These are phyloP conservation scores for Penaeus indicus DNA, from an alignment of 1,140 invertebrate species.

Conservation along the genomic window DNA sequence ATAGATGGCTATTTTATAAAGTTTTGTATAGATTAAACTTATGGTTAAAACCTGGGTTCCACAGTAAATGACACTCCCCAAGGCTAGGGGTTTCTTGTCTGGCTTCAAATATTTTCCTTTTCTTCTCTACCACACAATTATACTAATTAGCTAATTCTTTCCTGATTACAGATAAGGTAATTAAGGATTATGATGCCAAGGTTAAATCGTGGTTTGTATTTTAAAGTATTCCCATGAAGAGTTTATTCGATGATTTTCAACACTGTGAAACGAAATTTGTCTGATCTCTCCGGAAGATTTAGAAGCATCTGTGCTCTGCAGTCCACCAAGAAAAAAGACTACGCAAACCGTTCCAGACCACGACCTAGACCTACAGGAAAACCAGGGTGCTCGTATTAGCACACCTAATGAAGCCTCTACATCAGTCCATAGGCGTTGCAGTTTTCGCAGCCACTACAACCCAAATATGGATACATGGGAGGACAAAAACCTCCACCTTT, in stretches of 20 bases:
- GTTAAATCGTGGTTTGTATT: slow-evolving; percentile 68
- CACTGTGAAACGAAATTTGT: slow-evolving; percentile 65
- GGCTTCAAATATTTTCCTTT: too few species aligned
- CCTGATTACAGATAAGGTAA: slow-evolving; percentile 62
- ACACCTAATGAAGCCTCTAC: neutral
- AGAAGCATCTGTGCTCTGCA: slow-evolving; percentile 45
- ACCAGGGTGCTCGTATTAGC: neutral
- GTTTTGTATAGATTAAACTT: too few species aligned
- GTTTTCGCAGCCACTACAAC: slow-evolving; percentile 25
- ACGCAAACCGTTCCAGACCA: slow-evolving; percentile 32
- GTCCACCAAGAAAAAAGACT: slow-evolving; percentile 46
- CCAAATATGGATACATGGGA: slow-evolving; percentile 51
- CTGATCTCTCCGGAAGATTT: slow-evolving; percentile 62
- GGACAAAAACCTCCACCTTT: slow-evolving; percentile 35
- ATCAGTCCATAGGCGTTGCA: slow-evolving; percentile 10
- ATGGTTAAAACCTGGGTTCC: too few species aligned
- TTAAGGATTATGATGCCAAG: slow-evolving; percentile 65
- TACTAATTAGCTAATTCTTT: neutral
- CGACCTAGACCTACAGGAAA: slow-evolving; percentile 39
- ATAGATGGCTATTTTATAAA: too few species aligned
- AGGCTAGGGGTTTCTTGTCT: too few species aligned
- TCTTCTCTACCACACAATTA: too few species aligned
- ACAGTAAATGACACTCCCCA: too few species aligned
- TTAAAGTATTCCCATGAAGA: slow-evolving; percentile 68
- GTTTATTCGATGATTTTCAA: slow-evolving; percentile 67